phyloP scores from a whole-genome alignment of 1,140 invertebrate genomes.

The Paracyclopina nana region DNA sequence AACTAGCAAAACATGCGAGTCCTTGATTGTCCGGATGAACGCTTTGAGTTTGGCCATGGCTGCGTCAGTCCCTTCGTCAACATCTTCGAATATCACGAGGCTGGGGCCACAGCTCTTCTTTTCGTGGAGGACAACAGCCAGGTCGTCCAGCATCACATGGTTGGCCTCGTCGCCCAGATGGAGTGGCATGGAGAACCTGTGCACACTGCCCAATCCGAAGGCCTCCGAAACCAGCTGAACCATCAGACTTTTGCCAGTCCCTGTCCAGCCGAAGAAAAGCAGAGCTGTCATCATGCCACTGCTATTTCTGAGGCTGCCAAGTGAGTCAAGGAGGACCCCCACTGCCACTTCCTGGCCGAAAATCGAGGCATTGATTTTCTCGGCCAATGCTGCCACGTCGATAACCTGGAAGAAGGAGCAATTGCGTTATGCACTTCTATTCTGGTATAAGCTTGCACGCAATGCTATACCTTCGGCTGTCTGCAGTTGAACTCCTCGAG shows the following conservation, averaged over 20 bases:
- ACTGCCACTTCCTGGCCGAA: neutral
- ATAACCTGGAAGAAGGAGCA: too few species aligned
- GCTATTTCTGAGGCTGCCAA: too few species aligned
- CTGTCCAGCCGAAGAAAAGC: too few species aligned
- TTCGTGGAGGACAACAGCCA: neutral
- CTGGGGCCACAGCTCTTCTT: neutral
- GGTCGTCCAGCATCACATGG: constrained; percentile 2
- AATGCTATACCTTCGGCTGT: too few species aligned
- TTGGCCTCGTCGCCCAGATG: neutral
- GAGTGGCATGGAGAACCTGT: neutral
- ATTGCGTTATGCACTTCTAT: too few species aligned
- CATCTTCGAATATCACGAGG: constrained; percentile 10
- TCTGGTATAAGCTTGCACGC: too few species aligned
- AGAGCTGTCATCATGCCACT: too few species aligned
- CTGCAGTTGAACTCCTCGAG: too few species aligned
- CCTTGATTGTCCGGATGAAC: neutral
- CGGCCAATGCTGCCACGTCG: too few species aligned
- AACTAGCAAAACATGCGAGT: neutral
- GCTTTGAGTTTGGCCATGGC: neutral
- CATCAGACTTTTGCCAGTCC: too few species aligned
- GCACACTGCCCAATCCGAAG: neutral
- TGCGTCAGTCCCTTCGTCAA: neutral
- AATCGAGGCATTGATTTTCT: neutral
- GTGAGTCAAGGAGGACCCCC: too few species aligned
- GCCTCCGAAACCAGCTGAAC: too few species aligned